Base-by-base conservation (phyloP, 2,797 vertebrate species). In the Gambelia wislizenii region DNA sequence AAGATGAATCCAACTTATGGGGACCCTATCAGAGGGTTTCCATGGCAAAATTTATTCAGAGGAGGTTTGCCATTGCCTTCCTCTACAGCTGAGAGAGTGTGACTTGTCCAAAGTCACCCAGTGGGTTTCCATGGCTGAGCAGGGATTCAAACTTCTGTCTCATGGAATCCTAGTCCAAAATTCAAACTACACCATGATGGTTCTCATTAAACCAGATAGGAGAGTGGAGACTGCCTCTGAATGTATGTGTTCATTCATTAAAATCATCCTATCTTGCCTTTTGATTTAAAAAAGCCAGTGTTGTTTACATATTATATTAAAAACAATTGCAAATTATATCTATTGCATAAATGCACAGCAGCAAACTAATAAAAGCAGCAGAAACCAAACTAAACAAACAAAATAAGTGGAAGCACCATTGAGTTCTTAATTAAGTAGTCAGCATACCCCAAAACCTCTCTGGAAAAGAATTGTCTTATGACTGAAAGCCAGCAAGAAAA, bases 341-440 rank as follows among this genome's bases (percentile, higher is more conserved):
- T 42, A 61, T 81, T 82, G 79, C 42, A 61, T 74, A 74, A 83
- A 82, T 54, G 4, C 64, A 52, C 52, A 81, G 67, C 67, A 72
- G 64, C 64, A 72, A 72, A 72, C 79, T 74, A 80, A 70, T 74
- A 82, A 87, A 82, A 87, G 79, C 39, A 82, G 52, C 69, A 82
- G 69, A 82, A 75, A 44, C 54, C 70, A 59, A 72, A 54, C 36
- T 69, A 87, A 79, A 69, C 59, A 86, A 77, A 87, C 30, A 59
- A 56, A 72, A 54, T 44, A 27, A 79, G 44, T 39, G 74, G 52
- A 75, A 85, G 22, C 16, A 59, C 25, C 52, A 86, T 39, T 78
- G 44, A 39, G 10, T 86, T 64, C 8, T 18, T 52, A 49, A 78
- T 78, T 67, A 52, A 76, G 54, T 14, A 61, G 72, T 27, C 9